Evolutionary conservation across 2,797 vertebrate species (phyloP), one percentile per base, ranked within the genome.

Genomic region (Decapterus maruadsi): DNA sequence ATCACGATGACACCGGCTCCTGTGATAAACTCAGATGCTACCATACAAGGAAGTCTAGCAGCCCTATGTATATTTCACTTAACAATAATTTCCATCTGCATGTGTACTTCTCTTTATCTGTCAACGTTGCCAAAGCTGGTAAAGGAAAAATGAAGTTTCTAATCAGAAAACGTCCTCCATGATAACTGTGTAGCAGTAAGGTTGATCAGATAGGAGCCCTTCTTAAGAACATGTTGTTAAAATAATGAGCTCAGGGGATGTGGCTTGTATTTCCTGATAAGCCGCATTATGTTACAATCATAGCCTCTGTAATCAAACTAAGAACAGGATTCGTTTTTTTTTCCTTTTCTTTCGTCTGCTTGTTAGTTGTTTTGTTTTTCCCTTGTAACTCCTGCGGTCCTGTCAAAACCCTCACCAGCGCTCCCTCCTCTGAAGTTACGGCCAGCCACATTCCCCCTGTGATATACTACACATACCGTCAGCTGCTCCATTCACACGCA

Each of bases 31-130:
- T 48, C 36, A 40, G 43, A 43, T 3, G 14, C 29, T 31, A 19
- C 79, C 55, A 73, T 80, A 78, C 14, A 80, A 80, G 85, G 62
- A 80, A 77, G 62, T 81, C 48, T 3, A 45, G 51, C 60, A 29
- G 26, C 4, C 11, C 3, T 26, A 26, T n/a, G n/a, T 43, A 60
- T 77, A 20, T 87, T 66, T 78, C 38, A n/a, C 7, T 60, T 34
- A 63, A 78, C 14, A 42, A 56, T 67, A 10, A 58, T 61, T 77
- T 72, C 43, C 36, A 75, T 51, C 31, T 46, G 12, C 10, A 31
- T 48, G 4, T 19, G 19, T n/a, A 19, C 42, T 26, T 58, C 57
- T 55, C 22, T 56, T 59, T 60, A 26, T 58, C 31, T 55, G 26
- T 26, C 62, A 53, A 72, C 26, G 29, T 19, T 62, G 17, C 13